These are phyloP conservation scores for Polyommatus iphigenia DNA, from an alignment of 2,888 invertebrate genomes.

Conservation along the genomic window DNA sequence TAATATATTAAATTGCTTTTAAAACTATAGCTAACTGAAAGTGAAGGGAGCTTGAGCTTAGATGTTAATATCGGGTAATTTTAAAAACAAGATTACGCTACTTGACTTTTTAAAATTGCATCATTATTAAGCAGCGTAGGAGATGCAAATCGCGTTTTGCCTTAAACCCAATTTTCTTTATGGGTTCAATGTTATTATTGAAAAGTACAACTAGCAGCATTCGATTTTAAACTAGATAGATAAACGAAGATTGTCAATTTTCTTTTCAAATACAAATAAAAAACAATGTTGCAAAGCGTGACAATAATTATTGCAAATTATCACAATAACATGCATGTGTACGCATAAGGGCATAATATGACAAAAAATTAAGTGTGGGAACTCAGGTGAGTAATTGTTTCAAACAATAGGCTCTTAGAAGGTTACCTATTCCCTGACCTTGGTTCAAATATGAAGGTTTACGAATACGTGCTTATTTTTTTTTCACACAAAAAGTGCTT, in stretches of 20 bases:
- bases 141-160: no score
- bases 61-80: no score
- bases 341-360: background rate
- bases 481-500: background rate
- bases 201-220: background rate
- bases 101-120: no score
- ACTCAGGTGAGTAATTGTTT: background rate
- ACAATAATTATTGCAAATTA: background rate
- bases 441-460: conserved; percentile 23
- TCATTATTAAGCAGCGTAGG: no score
- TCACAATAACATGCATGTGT: background rate
- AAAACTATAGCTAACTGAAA: no score
- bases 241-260: background rate
- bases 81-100: no score
- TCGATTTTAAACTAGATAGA: background rate
- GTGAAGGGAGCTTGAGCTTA: no score
- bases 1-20: no score
- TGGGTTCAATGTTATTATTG: no score
- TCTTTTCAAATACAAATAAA: background rate
- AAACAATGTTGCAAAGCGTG: background rate
- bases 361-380: background rate
- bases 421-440: conserved; percentile 18
- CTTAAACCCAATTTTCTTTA: no score
- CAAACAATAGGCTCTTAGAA: conserved; percentile 23
- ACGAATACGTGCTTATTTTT: background rate